Conservation (phyloP, 2,888 invertebrate genomes). For the Drosophila cracens region DNA sequence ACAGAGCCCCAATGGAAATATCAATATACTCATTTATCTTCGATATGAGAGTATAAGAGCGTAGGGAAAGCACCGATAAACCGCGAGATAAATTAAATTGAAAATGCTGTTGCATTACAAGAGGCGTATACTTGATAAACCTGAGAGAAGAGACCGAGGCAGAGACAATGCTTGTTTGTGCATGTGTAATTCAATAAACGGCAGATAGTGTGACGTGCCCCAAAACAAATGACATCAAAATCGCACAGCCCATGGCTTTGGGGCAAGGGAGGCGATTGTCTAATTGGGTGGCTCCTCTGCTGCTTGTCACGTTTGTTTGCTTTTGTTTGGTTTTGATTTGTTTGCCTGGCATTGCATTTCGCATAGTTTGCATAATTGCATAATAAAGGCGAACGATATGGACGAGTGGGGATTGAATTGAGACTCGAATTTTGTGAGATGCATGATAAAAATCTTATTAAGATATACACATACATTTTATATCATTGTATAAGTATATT, state of each 20-base stretch:
- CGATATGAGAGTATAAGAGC: background rate
- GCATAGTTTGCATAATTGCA: slow-evolving; percentile 37
- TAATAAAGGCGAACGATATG: slow-evolving; percentile 9
- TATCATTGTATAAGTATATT: background rate
- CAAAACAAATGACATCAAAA: slow-evolving; percentile 65
- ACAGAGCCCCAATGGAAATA: background rate
- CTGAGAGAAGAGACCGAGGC: slow-evolving; percentile 12
- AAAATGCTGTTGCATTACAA: slow-evolving; percentile 48
- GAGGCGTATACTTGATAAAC: slow-evolving; percentile 58
- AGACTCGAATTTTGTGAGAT: slow-evolving; percentile 1
- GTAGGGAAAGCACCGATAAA: slow-evolving; percentile 5
- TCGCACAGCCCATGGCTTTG: slow-evolving; percentile 23
- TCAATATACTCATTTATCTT: background rate
- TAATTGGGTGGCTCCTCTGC: slow-evolving; percentile 37
- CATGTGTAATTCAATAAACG: slow-evolving; percentile 66
- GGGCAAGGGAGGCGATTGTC: background rate
- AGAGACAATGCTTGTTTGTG: slow-evolving; percentile 36
- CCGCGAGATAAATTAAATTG: slow-evolving; percentile 63
- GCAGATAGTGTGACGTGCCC: slow-evolving; percentile 55
- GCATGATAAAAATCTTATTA: background rate
- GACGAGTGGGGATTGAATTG: background rate
- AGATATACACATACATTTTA: background rate
- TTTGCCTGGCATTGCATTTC: slow-evolving; percentile 36
- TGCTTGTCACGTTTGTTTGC: slow-evolving; percentile 42
- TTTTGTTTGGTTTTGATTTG: slow-evolving; percentile 30